Conservation (phyloP, 2,888 invertebrate genomes). For the Listrodromus nycthemerus region DNA sequence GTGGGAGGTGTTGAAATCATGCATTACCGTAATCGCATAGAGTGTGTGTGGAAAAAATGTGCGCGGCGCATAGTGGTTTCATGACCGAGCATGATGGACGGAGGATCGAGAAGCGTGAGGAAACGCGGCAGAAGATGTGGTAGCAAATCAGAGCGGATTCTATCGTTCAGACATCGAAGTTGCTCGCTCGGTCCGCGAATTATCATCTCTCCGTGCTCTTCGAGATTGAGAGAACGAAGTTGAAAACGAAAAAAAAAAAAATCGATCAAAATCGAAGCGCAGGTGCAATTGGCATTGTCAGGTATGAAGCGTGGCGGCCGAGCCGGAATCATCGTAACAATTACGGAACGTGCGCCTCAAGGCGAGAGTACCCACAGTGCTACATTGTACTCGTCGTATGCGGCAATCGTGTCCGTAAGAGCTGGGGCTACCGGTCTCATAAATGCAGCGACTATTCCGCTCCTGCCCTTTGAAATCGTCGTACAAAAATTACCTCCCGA, state of each 20-base stretch:
- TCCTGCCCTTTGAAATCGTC: not conserved
- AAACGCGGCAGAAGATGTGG: conserved; percentile 9
- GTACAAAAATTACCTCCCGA: conserved; percentile 56
- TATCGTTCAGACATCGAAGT: conserved; percentile 76
- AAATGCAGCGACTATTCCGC: conserved; percentile 71
- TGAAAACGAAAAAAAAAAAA: conserved; percentile 71
- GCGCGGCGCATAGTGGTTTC: conserved; percentile 3
- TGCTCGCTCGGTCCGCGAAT: conserved; percentile 76
- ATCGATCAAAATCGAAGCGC: conserved; percentile 78
- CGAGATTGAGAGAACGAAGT: conserved; percentile 11
- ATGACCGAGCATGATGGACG: conserved; percentile 20
- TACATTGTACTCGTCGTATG: conserved; percentile 47
- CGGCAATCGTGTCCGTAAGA: conserved; percentile 64
- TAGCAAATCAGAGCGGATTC: conserved; percentile 31
- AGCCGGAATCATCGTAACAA: conserved; percentile 80
- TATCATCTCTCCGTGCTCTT: conserved; percentile 7
- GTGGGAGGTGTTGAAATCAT: conserved; percentile 64
- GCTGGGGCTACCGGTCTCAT: conserved; percentile 76
- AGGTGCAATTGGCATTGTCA: conserved; percentile 78
- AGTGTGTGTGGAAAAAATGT: conserved; percentile 52
- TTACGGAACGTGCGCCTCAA: conserved; percentile 72
- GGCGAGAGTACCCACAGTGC: conserved; percentile 49
- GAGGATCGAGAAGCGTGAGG: conserved; percentile 1
- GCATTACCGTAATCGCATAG: conserved; percentile 53
- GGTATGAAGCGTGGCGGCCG: conserved; percentile 44